Evolutionary conservation across 1,140 invertebrate genomes (phyloP), one percentile per base, ranked within the genome.

Genomic region (Orius insidiosus): DNA sequence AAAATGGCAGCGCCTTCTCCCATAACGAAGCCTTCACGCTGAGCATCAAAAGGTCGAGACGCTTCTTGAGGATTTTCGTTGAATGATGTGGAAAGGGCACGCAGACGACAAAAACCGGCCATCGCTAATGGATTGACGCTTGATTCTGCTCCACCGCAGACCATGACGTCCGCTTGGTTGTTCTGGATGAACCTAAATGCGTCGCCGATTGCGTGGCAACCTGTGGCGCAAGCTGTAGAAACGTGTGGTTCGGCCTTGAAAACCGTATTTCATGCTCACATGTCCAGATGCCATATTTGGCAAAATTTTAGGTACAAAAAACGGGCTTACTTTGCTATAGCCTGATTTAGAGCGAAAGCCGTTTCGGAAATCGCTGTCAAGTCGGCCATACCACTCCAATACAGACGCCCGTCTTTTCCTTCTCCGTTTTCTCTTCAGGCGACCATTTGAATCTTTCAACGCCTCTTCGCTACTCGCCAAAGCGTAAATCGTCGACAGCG

Each of bases 11-110:
- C 74, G 5, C 95, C 95, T 69, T 98, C 95, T 1, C 90, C 88
- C 85, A 98, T 95, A 0, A 98, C 89, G 72, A 98, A 98, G n/a
- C 95, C 95, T 63, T 95, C 86, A 46, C 95, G 68, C 31, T 75
- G 65, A 50, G 75, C 76, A 63, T 98, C 94, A 70, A 98, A 98
- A 2, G 94, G 95, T 57, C 93, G 69, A 0, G 92, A 95, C 4
- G 90, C 77, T 59, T 76, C 67, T 34, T 66, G 51, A 0, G 92
- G 89, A 39, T 62, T 60, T 44, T 88, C 74, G 65, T 95, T 95
- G 55, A 75, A 88, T 16, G 72, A 71, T n/a, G 87, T 92, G 54
- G 78, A 80, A 1, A 96, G 61, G 15, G 86, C 85, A 57, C 84
- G 64, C 39, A 85, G 58, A 55, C 83, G 66, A 63, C 79, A 80